Percentiles rank a stretch among this genome's conserved stretches.
Conservation (phyloP, 2,888 invertebrate genomes). For the Noctua janthina region DNA sequence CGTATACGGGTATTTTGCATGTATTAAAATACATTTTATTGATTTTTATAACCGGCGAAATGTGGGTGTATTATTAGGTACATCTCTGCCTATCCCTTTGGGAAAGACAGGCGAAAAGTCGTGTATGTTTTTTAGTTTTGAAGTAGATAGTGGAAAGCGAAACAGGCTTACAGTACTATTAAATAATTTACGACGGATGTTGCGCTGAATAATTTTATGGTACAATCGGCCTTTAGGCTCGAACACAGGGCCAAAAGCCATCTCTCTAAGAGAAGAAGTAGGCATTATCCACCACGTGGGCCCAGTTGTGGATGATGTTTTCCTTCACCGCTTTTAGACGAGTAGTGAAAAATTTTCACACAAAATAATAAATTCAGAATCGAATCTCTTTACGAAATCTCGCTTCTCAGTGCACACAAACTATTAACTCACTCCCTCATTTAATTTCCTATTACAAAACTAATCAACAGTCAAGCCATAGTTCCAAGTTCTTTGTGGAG, state of each 20-base stretch:
- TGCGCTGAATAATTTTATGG: not conserved
- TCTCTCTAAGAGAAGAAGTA: too few relatives aligned
- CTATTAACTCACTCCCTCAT: slow-evolving; percentile 1
- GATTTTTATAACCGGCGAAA: too few relatives aligned
- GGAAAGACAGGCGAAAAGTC: too few relatives aligned
- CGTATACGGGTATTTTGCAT: too few relatives aligned
- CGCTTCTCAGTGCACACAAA: not conserved
- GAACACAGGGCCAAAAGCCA: not conserved
- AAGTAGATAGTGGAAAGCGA: not conserved
- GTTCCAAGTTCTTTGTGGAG: slow-evolving; percentile 23
- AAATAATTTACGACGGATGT: not conserved
- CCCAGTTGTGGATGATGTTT: too few relatives aligned
- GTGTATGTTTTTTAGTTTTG: not conserved
- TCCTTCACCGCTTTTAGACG: too few relatives aligned
- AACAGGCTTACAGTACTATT: not conserved
- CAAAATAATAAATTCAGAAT: not conserved
- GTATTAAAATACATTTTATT: too few relatives aligned
- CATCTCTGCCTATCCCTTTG: too few relatives aligned
- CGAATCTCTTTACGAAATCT: not conserved
- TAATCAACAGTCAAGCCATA: slow-evolving; percentile 40
- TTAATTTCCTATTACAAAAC: slow-evolving; percentile 28
- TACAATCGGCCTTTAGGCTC: not conserved
- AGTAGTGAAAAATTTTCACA: not conserved
- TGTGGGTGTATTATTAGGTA: too few relatives aligned
- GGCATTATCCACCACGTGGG: too few relatives aligned